Percentiles rank a stretch among this genome's conserved stretches.
Conservation (phyloP, 2,797 vertebrate species). For the Manis pentadactyla region DNA sequence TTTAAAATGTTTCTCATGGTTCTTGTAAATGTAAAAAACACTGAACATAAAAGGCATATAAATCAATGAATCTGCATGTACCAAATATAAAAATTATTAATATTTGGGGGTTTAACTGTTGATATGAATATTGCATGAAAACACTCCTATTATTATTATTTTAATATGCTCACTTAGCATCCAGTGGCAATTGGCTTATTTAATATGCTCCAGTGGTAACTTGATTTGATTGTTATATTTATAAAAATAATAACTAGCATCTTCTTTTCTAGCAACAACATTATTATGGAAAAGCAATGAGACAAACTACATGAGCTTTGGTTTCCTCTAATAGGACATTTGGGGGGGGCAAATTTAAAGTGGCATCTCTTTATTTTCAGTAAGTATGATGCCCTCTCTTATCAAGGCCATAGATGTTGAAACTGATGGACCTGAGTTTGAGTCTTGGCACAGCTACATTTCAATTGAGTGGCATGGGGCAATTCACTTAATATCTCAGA, state of each 20-base stretch:
- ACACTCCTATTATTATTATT: background rate
- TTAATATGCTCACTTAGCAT: background rate
- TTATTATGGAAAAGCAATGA: background rate
- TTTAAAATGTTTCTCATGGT: conserved; percentile 30
- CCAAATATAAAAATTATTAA: background rate
- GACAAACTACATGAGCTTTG: background rate
- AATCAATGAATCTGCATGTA: background rate
- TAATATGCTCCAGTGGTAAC: background rate
- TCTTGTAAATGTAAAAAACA: background rate
- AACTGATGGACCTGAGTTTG: background rate
- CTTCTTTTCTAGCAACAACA: background rate
- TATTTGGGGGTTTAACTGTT: background rate
- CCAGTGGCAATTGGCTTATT: background rate
- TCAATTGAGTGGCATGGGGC: background rate
- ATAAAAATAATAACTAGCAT: background rate
- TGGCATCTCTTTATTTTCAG: background rate
- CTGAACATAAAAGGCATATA: background rate
- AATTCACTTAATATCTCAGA: background rate
- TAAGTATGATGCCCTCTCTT: background rate
- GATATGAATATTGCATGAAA: background rate
- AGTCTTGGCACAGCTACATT: background rate
- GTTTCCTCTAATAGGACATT: background rate
- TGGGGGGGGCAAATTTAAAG: background rate
- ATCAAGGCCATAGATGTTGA: background rate
- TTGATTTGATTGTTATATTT: background rate